Evolutionary conservation across 2,888 invertebrate genomes (phyloP), one percentile per base, ranked within the genome.

Genomic region (Nomada goodeniana): DNA sequence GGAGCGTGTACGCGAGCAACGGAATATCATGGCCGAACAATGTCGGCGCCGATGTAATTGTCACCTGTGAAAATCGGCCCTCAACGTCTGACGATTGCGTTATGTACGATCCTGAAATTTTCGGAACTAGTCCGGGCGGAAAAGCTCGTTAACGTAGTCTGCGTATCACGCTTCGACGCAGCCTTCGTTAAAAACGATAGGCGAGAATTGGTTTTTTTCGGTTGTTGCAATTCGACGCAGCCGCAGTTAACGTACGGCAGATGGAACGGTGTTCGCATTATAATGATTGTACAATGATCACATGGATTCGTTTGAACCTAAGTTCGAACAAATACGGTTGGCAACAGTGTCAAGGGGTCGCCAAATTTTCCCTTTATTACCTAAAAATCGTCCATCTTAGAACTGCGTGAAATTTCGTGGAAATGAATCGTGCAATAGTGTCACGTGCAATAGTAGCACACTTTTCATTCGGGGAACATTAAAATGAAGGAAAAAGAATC

Each of bases 31-130:
- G 68, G 57, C 57, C 26, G 82, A 76, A 82, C 82, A 82, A 82
- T 82, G 82, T 82, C 67, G 76, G 53, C 44, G 59, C 67, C 82
- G 76, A 76, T 82, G 82, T 82, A 82, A 82, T 82, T 82, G 82
- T 82, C 82, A 76, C 76, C 76, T 76, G 82, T 52, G 76, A 76
- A 82, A 82, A 82, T 82, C 82, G 82, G 47, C n/a, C 57, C 82
- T 71, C 76, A 72, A 68, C 64, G 76, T 76, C 76, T 76, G 64
- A 82, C 82, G 82, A 42, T 72, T 76, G 82, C 82, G 72, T 82
- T 82, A 82, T 72, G 68, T 53, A 70, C 55, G 61, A 59, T 15
- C 57, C 47, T 15, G 50, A 67, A 69, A 82, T 76, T 82, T 82
- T 67, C 67, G 68, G 11, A 63, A 76, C 71, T 61, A 42, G 76